Base-by-base conservation (phyloP, 2,797 vertebrate species). In the Enteromius fasciolatus region DNA sequence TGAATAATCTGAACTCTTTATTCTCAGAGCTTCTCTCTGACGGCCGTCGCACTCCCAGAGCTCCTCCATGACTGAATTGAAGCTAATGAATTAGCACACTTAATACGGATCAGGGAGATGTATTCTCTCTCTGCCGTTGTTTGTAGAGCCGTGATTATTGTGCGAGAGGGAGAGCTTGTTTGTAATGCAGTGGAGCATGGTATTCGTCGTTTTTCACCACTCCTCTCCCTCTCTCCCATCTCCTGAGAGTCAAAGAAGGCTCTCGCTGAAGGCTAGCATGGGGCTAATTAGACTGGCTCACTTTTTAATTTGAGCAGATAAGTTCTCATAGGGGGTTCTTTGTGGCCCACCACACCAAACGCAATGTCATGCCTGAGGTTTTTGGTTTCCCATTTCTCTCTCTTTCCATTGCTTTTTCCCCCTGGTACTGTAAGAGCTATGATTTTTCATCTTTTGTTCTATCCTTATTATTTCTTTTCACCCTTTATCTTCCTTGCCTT, bases 31-130 rank as follows among this genome's bases (percentile, higher is more conserved):
- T 41, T 41, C 57, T 81, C 36, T 59, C 54, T 39, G 61, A 66
- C 61, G 20, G 39, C 9, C 15, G 12, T 70, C 33, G 72, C 79
- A 63, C 50, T 81, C 79, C 79, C 69, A 74, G 57, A 50, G 79
- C 80, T 50, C 75, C 76, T 23, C 20, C 74, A 50, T 82, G 78
- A 76, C 69, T 79, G 64, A 50, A 83, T 28, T 73, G 73, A 80
- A 81, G 82, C 70, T 82, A 86, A 84, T 80, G 57, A 86, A 66
- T 87, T 80, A 84, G 63, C 52, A 73, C 64, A 74, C 52, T 84
- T 81, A 76, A 76, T 77, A 57, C 76, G 68, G 69, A 69, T 78
- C 75, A 54, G 76, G 33, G 66, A 67, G 66, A 67, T 84, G 76
- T 41, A 44, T 82, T 46, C 57, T 83, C 67, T 78, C 25, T 86